Base-by-base conservation (phyloP, 2,797 vertebrate genomes). In the Semaprochilodus insignis region DNA sequence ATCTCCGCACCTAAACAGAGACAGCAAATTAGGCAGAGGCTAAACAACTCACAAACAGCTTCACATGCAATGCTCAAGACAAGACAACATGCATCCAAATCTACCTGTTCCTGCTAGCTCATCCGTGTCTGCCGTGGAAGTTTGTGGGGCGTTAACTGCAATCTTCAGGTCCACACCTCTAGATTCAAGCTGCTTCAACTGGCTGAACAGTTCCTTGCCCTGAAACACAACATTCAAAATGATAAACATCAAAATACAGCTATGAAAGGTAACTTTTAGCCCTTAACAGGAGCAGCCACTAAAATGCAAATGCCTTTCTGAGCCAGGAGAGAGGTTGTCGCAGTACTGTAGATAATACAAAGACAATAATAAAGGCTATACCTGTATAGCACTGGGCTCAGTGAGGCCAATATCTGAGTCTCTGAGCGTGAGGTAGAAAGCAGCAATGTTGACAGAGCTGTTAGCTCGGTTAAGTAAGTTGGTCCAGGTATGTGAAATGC, bases 371-470 rank as follows among this genome's bases (percentile, higher is more conserved):
- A 40, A 40, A 40, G 31, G 78, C 36, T 66, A 70, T 70, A 78
- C 80, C 83, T 85, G 62, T 25, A 77, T 4, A 27, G 91, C 91
- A 1, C 86, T 84, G 36, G 88, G 80, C n/a, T 90, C 84, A 1
- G 77, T 31, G 0, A 82, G 74, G 17, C 88, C 85, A 16, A 85
- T 2, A 69, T 92, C 89, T 0, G 66, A 78, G 87, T 75, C 91
- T 21, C 87, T 87, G 4, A 96, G 92, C 0, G 93, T 92, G 80
- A 96, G 85, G 91, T 96, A 96, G 88, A 94, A 96, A 36, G 95
- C 95, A 0, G 93, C 93, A 0, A 96, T 92, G 71, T 93, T 78
- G 74, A 95, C 94, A 0, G 93, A 93, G 88, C 80, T 85, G 81
- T 93, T 92, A 73, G 96, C 93, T 57, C 73, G 54, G 63, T 86